These are phyloP conservation scores for Myotis pilosus DNA, from an alignment of 2,797 vertebrate genomes.

Conservation along the genomic window DNA sequence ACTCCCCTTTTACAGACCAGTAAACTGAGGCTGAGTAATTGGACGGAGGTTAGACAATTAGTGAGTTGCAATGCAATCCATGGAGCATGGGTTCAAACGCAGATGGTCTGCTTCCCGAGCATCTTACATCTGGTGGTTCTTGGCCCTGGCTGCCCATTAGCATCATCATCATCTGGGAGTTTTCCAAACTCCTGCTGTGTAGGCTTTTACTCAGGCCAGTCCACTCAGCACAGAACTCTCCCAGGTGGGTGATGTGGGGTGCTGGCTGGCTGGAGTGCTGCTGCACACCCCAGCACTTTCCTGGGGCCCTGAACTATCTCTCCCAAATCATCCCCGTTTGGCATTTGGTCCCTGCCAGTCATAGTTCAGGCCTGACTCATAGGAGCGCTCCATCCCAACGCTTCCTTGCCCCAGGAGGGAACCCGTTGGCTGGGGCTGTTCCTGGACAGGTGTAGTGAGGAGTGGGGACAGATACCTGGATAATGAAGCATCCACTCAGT, in stretches of 20 bases:
- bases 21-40: background rate
- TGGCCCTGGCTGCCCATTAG: background rate
- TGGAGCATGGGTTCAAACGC: background rate
- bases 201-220: background rate
- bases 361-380: background rate
- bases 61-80: background rate
- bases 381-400: background rate
- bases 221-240: too few species aligned
- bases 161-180: background rate
- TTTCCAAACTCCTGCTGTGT: background rate
- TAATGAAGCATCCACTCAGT: background rate
- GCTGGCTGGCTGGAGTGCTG: background rate
- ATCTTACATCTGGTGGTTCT: background rate
- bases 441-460: background rate
- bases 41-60: background rate
- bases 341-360: background rate
- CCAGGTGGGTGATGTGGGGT: background rate
- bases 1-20: background rate
- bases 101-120: background rate
- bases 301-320: rapidly evolving
- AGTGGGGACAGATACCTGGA: background rate
- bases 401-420: background rate
- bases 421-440: background rate
- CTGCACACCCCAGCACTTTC: background rate
- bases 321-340: background rate